These are phyloP conservation scores for Procapra przewalskii DNA, from an alignment of 2,113 vertebrate species.

Conservation along the genomic window DNA sequence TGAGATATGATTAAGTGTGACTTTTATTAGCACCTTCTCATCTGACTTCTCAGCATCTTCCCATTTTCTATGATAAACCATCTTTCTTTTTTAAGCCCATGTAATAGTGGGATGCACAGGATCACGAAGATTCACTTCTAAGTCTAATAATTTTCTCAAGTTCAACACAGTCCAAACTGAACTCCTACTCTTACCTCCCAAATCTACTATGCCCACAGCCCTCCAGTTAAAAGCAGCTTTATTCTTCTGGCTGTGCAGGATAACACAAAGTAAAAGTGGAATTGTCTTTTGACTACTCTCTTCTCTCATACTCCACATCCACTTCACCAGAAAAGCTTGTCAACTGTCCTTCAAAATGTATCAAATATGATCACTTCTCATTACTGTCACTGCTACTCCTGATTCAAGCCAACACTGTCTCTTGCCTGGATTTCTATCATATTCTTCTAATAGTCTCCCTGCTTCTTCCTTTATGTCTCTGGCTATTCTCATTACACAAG, in stretches of 20 bases:
- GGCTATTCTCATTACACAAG: not conserved
- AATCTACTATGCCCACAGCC: not conserved
- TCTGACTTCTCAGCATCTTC: not conserved
- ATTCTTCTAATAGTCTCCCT: not conserved
- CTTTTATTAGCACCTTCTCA: constrained; percentile 15
- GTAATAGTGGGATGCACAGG: not conserved
- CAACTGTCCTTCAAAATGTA: not conserved
- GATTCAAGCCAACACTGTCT: not conserved
- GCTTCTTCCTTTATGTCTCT: not conserved
- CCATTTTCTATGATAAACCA: not conserved
- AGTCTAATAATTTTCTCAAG: not conserved
- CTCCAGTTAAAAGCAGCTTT: not conserved
- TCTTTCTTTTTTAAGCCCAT: not conserved
- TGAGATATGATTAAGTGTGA: not conserved
- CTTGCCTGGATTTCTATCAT: not conserved
- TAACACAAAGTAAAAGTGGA: not conserved
- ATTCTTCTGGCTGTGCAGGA: not conserved
- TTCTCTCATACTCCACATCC: not conserved
- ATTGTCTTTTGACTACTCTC: not conserved
- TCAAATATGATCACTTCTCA: not conserved
- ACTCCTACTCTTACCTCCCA: not conserved
- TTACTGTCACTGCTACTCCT: not conserved
- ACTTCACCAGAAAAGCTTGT: not conserved
- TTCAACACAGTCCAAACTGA: not conserved
- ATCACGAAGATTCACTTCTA: not conserved